Evolutionary conservation across 2,888 invertebrate genomes (phyloP), one percentile per base, ranked within the genome.

Genomic region (Podotricha telesiphe): DNA sequence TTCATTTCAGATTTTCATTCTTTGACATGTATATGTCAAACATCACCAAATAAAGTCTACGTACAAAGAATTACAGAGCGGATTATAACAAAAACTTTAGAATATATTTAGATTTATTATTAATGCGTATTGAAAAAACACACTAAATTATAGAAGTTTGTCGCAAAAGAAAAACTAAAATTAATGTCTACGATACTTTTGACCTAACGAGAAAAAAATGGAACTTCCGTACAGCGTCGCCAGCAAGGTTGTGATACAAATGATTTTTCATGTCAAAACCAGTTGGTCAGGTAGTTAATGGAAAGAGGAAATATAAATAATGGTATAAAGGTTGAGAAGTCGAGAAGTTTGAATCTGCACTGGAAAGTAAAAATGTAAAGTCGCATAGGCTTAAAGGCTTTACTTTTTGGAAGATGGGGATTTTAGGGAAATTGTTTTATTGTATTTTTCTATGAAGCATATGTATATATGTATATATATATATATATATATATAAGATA

Each of bases 261-360:
- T 65, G 53, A 71, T 70, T 68, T 70, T 70, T 70, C 70, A 68
- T 47, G 70, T 70, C 68, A 65, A 68, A 70, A 59, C 48, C 70
- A 70, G 70, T 70, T 53, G 70, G 70, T 55, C 68, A 68, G 70
- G 65, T 70, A 62, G 68, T 61, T 70, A 70, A 70, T 68, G 65
- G 70, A 61, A 51, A 45, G n/a, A 51, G 53, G 15, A 22, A 64
- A 40, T 20, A 65, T 70, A 65, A 70, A 61, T 70, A 70, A 70
- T 61, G 70, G 48, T 63, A 37, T 28, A 37, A 37, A 42, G 55
- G 48, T 13, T 40, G 17, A 40, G 50, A 62, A 50, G 48, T 37
- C n/a, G n/a, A n/a, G n/a, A n/a, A 34, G 48, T 62, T 62, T 34
- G n/a, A 34, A 34, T 48, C 62, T 15, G 15, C 15, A 50, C 20